phyloP scores from a whole-genome alignment of 2,113 vertebrate genomes.

The Fukomys damarensis region DNA sequence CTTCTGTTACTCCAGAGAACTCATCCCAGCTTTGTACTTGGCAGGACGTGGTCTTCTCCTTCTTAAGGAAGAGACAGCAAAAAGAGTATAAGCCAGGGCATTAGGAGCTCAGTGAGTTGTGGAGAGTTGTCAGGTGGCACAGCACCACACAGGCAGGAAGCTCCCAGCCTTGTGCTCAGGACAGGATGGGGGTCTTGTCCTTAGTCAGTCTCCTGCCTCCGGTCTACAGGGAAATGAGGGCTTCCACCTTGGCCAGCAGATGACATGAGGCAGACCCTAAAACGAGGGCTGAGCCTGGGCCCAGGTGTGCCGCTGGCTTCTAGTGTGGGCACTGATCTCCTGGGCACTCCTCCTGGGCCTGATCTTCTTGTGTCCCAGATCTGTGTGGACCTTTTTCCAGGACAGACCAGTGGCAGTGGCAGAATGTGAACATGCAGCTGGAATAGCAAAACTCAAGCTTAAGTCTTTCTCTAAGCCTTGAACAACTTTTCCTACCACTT shows the following conservation, averaged over 20 bases:
- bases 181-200: not conserved
- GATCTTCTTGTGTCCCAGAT: not conserved
- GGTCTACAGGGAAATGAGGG: not conserved
- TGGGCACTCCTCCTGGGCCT: not conserved
- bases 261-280: not conserved
- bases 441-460: not conserved
- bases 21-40: not conserved
- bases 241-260: not conserved
- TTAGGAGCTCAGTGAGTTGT: not conserved
- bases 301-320: not conserved
- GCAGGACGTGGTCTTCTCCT: not conserved
- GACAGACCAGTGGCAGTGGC: not conserved
- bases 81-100: not conserved
- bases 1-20: not conserved
- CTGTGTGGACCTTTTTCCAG: not conserved
- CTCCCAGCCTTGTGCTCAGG: not conserved
- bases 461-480: not conserved
- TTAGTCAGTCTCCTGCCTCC: not conserved
- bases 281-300: no score
- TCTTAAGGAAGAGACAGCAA: not conserved
- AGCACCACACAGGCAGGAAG: not conserved
- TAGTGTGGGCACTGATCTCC: not conserved
- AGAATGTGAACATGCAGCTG: not conserved
- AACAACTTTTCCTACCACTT: not conserved
- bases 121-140: not conserved